A percentile compares a stretch with the other conserved stretches of the same genome.
These are phyloP conservation scores for Ageneiosus marmoratus DNA, from an alignment of 2,113 vertebrate genomes.

Conservation along the genomic window DNA sequence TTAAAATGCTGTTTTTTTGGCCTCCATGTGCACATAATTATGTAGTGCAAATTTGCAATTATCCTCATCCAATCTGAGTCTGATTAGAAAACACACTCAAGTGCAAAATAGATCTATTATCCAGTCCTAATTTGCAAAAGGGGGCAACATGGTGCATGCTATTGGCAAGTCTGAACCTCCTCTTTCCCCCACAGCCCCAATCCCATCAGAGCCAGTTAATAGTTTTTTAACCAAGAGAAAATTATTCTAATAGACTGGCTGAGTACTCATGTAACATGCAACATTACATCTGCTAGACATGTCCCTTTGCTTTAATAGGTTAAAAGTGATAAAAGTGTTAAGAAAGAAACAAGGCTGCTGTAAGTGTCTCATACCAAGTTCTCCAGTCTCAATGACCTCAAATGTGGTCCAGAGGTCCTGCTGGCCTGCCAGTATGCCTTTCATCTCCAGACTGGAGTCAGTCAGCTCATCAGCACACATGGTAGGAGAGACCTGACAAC, in stretches of 20 bases:
- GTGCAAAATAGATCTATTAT: conserved; percentile 80
- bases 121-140: conserved; percentile 70
- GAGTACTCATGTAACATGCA: conserved; percentile 40
- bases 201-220: conserved; percentile 52
- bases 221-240: conserved; percentile 63
- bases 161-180: conserved; percentile 64
- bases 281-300: conserved; percentile 38
- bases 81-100: conserved; percentile 78
- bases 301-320: conserved; percentile 5
- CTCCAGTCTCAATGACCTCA: conserved; percentile 95
- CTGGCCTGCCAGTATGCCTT: conserved; percentile 70
- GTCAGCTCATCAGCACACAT: conserved; percentile 85
- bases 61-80: conserved; percentile 71
- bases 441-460: conserved; percentile 81
- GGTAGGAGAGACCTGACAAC: conserved; percentile 84
- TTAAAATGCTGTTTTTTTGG: conserved; percentile 60
- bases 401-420: conserved; percentile 85
- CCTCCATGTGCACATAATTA: conserved; percentile 61
- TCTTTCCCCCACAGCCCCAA: conserved; percentile 48
- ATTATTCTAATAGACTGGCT: conserved; percentile 41
- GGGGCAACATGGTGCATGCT: conserved; percentile 59
- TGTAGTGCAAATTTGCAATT: conserved; percentile 69
- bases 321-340: conserved; percentile 3
- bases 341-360: background rate
- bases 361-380: conserved; percentile 79